Evolutionary conservation across 2,113 vertebrate species (phyloP).

Genomic region (Nothobranchius furzeri): DNA sequence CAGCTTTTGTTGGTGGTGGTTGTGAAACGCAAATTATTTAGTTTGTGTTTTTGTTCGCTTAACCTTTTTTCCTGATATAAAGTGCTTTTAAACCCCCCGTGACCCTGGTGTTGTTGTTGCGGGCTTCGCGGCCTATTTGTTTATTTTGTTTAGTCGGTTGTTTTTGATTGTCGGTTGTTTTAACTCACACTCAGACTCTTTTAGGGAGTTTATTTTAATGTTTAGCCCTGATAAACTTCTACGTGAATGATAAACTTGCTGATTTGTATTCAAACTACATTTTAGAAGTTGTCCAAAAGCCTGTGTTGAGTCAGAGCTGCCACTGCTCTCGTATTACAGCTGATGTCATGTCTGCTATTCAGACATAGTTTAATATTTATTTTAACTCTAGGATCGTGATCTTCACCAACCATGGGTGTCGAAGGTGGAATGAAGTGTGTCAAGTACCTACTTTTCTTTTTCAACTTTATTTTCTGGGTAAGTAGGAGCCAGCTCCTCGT

Average conservation of each 20-base stretch:
- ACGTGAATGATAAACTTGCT: not conserved
- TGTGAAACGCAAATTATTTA: not conserved
- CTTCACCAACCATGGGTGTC: constrained; percentile 78
- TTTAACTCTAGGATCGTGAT: constrained; percentile 40
- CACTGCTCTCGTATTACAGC: constrained; percentile 20
- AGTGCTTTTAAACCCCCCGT: not conserved
- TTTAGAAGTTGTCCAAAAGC: not conserved
- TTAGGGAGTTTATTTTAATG: not conserved
- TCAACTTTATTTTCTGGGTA: constrained; percentile 89
- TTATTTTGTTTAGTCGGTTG: not conserved
- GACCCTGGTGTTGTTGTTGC: constrained; percentile 48
- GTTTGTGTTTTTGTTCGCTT: constrained; percentile 6
- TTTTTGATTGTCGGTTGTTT: not conserved
- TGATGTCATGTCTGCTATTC: not conserved
- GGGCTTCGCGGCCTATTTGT: not conserved
- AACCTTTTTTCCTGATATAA: not conserved
- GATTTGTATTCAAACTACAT: not conserved
- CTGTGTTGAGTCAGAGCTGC: constrained; percentile 14
- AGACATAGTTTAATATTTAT: not conserved
- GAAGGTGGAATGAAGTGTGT: constrained; percentile 87
- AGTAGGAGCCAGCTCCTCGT: constrained; percentile 60
- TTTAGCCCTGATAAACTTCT: not conserved
- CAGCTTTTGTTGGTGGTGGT: not conserved
- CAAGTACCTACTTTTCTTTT: constrained; percentile 84
- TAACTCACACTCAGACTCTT: too few species aligned